Evolutionary conservation across 2,113 vertebrate genomes (phyloP), one percentile per base, ranked within the genome.

Genomic region (Calypte anna): DNA sequence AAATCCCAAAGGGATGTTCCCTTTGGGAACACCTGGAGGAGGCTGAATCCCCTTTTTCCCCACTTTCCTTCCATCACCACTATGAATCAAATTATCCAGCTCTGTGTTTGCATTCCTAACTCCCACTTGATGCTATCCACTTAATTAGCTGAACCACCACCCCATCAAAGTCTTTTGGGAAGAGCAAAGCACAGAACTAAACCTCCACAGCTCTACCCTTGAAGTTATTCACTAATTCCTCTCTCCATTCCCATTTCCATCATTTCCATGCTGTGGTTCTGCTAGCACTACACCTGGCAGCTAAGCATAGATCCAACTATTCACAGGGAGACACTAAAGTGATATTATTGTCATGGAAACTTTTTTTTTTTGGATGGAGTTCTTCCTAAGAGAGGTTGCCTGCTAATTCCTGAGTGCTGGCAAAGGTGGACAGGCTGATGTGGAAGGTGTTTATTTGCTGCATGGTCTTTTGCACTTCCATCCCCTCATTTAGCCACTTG

Each of bases 61-160:
- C 0, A 1, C 14, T 78, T 68, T 77, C 23, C 23, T 59, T 62
- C 7, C 5, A 38, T 63, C 63, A 51, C 59, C 20, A 43, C 3
- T 14, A 77, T 51, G 11, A 88, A 54, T 55, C 15, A 48, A 63
- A 57, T 43, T 6, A 68, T 24, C 16, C 54, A 50, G 33, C 11
- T 22, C 20, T 36, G 14, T 75, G 57, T 82, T 61, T 76, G 9
- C 22, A 43, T 53, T 83, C 86, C 17, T 63, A 63, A n/a, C 16
- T 83, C 40, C 28, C 36, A 43, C 10, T 40, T 40, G 61, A 33
- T 1, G 6, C 4, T 75, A 5, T 0, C 0, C 40, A 38, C 24
- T 54, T 21, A 77, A 31, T 68, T 88, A 72, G 11, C 25, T 36
- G 61, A 88, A 64, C 10, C 27, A 66, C 8, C 4, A 16, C 11